Evolutionary conservation across 2,797 vertebrate species (phyloP).

Genomic region (Sebastes jordani): DNA sequence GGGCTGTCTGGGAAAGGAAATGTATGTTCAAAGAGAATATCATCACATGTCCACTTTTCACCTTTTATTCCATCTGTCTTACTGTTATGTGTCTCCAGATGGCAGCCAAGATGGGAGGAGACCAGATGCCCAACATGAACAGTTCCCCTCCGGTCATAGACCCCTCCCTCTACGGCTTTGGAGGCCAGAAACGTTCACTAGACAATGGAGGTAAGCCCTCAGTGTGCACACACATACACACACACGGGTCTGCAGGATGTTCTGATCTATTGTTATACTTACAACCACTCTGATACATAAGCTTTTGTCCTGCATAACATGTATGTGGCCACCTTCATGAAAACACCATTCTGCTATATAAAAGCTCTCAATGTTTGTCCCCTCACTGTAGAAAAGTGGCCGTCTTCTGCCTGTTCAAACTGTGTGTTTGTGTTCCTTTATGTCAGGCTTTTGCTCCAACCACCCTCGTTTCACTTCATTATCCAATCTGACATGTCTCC

Average conservation of each 20-base stretch:
- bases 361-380: neutral
- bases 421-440: neutral
- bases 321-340: neutral
- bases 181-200: constrained; percentile 92
- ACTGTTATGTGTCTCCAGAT: constrained; percentile 81
- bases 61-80: constrained; percentile 21
- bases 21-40: constrained; percentile 3
- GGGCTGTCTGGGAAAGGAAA: constrained; percentile 1
- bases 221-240: neutral
- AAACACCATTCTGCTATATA: neutral
- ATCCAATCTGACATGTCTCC: neutral
- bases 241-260: neutral
- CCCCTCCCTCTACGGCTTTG: constrained; percentile 92
- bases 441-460: neutral
- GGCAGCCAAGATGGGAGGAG: constrained; percentile 95
- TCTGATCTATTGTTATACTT: neutral
- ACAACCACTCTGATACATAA: neutral
- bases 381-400: neutral
- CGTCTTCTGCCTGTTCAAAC: neutral
- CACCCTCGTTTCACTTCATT: neutral
- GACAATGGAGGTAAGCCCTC: constrained; percentile 92
- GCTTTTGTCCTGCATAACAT: neutral
- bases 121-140: constrained; percentile 95
- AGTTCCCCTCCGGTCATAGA: constrained; percentile 92
- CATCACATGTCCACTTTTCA: neutral